Conservation (phyloP, 2,888 invertebrate genomes). For the Labia minor region DNA sequence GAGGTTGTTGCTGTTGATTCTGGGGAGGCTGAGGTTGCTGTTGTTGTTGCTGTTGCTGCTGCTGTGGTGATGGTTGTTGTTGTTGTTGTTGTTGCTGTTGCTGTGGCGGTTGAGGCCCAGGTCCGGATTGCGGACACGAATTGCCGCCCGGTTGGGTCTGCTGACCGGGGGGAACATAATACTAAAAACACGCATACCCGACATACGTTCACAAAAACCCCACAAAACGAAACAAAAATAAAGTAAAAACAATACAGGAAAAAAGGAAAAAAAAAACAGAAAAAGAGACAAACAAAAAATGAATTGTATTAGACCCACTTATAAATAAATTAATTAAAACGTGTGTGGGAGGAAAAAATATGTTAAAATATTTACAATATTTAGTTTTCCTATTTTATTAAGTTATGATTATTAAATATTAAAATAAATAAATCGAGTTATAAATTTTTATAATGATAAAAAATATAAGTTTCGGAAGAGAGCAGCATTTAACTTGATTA, state of each 20-base stretch:
- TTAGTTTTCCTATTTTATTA: neutral
- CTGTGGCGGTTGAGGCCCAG: constrained; percentile 32
- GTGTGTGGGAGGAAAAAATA: neutral
- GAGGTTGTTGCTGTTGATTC: neutral
- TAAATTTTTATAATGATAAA: too few species aligned
- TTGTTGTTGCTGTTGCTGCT: constrained; percentile 38
- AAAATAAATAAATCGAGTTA: neutral
- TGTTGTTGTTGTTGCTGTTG: constrained; percentile 29
- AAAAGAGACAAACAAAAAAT: neutral
- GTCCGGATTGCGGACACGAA: constrained; percentile 30
- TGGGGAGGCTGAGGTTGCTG: constrained; percentile 32
- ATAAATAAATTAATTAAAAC: neutral
- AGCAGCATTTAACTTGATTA: too few species aligned
- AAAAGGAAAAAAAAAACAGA: neutral
- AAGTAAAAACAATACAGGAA: neutral
- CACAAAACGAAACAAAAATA: constrained; percentile 26
- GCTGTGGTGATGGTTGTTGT: constrained; percentile 46
- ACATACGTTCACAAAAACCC: constrained; percentile 38
- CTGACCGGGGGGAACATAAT: constrained; percentile 35
- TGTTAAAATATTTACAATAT: constrained; percentile 8
- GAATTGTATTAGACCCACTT: neutral
- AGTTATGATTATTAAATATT: neutral
- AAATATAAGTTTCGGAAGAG: too few species aligned
- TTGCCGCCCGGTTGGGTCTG: constrained; percentile 31
- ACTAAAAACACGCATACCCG: constrained; percentile 29